These are phyloP conservation scores for Yponomeuta sedellus DNA, from an alignment of 2,888 invertebrate species.

Conservation along the genomic window DNA sequence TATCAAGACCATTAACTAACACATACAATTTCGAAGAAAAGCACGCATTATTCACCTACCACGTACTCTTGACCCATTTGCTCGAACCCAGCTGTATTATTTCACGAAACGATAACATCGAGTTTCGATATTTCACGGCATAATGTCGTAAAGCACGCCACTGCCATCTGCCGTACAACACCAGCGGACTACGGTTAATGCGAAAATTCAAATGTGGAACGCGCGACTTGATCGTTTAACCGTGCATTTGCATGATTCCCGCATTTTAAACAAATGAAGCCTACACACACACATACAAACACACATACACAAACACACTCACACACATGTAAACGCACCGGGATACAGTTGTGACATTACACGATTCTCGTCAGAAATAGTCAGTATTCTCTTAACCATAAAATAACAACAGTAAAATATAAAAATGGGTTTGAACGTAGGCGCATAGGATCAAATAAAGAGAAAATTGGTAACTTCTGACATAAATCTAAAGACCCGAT, in stretches of 20 bases:
- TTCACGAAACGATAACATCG: conserved; percentile 7
- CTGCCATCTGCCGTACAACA: conserved; percentile 29
- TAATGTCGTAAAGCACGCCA: conserved; percentile 19
- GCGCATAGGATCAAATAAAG: too few relatives aligned
- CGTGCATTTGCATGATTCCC: conserved; percentile 34
- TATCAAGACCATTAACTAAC: too few relatives aligned
- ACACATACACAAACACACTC: too few relatives aligned
- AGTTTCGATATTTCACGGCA: conserved; percentile 4
- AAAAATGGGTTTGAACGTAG: too few relatives aligned
- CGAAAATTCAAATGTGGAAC: conserved; percentile 26
- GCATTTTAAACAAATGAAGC: conserved; percentile 34
- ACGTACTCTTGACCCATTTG: neutral
- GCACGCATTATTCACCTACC: neutral
- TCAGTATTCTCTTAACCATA: too few relatives aligned
- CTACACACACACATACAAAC: conserved; percentile 14
- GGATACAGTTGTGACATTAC: too few relatives aligned
- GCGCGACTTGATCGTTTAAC: conserved; percentile 24
- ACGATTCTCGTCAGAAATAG: too few relatives aligned
- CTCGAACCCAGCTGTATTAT: neutral
- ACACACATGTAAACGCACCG: too few relatives aligned
- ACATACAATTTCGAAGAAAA: too few relatives aligned
- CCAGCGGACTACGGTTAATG: conserved; percentile 28
- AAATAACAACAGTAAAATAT: too few relatives aligned
- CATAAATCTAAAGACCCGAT: too few relatives aligned
- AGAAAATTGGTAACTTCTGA: too few relatives aligned